These are phyloP conservation scores for Pterostichus niger DNA, from an alignment of 2,888 invertebrate genomes.

Conservation along the genomic window DNA sequence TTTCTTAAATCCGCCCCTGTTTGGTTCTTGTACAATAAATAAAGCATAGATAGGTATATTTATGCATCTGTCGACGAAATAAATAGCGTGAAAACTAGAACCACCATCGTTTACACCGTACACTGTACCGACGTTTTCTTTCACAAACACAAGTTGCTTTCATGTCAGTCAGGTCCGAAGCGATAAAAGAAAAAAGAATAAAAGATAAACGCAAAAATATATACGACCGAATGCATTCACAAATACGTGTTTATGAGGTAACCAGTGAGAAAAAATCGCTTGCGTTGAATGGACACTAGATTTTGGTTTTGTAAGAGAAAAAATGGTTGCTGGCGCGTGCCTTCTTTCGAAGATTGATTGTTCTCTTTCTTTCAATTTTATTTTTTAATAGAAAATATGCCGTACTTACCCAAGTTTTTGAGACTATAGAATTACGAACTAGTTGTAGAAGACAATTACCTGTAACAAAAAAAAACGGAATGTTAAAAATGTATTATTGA, in stretches of 20 bases:
- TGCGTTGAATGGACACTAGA: constrained; percentile 2
- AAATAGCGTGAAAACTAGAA: constrained; percentile 28
- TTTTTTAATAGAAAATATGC: too few relatives aligned
- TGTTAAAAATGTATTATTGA: constrained; percentile 12
- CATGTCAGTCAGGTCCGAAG: background rate
- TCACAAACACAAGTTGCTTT: constrained; percentile 1
- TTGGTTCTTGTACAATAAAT: background rate
- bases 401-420: constrained; percentile 10
- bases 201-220: constrained; percentile 26
- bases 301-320: background rate
- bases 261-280: background rate
- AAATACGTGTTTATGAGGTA: constrained; percentile 13
- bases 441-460: background rate
- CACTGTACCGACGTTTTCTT: background rate
- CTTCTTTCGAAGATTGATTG: constrained; percentile 28
- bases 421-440: background rate
- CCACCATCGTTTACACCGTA: background rate
- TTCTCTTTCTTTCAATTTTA: too few relatives aligned
- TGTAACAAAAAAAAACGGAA: constrained; percentile 24
- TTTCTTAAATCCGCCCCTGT: background rate
- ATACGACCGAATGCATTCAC: background rate
- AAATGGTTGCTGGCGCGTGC: constrained; percentile 16
- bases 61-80: constrained; percentile 21
- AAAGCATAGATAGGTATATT: background rate
- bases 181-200: constrained; percentile 11